These are phyloP conservation scores for Brachypteracias leptosomus DNA, from an alignment of 2,113 vertebrate genomes.

Conservation along the genomic window DNA sequence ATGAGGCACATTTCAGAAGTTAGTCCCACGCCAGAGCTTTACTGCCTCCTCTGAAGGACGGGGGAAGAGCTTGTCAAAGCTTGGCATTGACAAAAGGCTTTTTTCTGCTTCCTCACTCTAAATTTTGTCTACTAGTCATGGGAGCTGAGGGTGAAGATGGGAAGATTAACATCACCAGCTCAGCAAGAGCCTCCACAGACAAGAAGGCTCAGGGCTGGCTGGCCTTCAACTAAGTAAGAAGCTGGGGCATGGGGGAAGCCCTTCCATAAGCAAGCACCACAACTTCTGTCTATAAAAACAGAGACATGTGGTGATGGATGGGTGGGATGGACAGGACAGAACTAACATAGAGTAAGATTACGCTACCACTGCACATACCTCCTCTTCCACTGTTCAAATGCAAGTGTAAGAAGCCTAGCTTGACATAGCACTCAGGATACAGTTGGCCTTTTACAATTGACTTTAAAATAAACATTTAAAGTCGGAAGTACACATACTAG, in stretches of 20 bases:
- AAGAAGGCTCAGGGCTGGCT: neutral
- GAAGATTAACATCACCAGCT: neutral
- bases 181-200: accelerated
- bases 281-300: neutral
- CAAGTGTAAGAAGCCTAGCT: neutral
- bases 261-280: neutral
- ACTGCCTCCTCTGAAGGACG: neutral
- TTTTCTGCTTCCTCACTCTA: neutral
- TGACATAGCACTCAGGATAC: neutral
- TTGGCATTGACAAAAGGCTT: neutral
- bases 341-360: neutral
- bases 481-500: neutral
- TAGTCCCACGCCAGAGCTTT: neutral
- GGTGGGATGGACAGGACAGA: neutral
- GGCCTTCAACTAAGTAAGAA: neutral
- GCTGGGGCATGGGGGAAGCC: neutral
- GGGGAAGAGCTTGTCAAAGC: neutral
- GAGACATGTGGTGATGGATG: neutral
- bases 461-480: neutral
- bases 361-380: neutral
- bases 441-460: neutral
- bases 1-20: neutral
- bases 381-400: neutral
- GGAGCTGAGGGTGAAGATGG: neutral
- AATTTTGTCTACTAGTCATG: neutral